Evolutionary conservation across 2,888 invertebrate genomes (phyloP), one percentile per base, ranked within the genome.

Genomic region (Acanthosepion pharaonis): DNA sequence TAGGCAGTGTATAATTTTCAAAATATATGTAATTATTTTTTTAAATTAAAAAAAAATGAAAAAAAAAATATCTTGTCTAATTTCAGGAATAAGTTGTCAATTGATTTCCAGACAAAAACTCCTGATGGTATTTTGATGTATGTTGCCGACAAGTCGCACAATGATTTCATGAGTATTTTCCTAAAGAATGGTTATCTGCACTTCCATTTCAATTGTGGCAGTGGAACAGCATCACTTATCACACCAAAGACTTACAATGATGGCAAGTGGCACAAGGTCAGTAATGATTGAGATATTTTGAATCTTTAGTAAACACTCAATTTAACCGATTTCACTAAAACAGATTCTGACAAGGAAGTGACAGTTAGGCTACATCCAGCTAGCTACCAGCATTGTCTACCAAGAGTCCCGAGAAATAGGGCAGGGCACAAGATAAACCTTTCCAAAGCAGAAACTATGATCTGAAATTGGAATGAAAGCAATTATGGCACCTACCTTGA

Each of bases 191-290:
- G 98, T 0, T 98, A 98, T 97, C 98, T 99, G 0, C 98, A 98
- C 53, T 98, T 99, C 94, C 98, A 98, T 23, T 98, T 99, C 96
- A 99, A 99, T 97, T 98, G 99, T 95, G 99, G 99, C 18, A 98
- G 98, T 97, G 99, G 99, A 95, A 98, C 98, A 0, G 97, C 97
- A 11, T 98, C 98, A 93, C 98, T 98, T 95, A 98, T 99, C 94
- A 98, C 98, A 97, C 98, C 98, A 33, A 98, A 98, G 96, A 98
- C 98, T 23, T 98, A 98, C 97, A 98, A 98, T 96, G 99, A 99
- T 97, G 98, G 98, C 96, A 98, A 98, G 59, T 99, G 99, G 99
- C 99, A 99, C 97, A 98, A 99, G 97, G 98, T 99, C 94, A 98
- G 98, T 93, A 18, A 49, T 25, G 5, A 53, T 59, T 78, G 5